A percentile compares a stretch with the other conserved stretches of the same genome.
Evolutionary conservation across 2,888 invertebrate species (phyloP).

Genomic region (Andrena chrysosceles): DNA sequence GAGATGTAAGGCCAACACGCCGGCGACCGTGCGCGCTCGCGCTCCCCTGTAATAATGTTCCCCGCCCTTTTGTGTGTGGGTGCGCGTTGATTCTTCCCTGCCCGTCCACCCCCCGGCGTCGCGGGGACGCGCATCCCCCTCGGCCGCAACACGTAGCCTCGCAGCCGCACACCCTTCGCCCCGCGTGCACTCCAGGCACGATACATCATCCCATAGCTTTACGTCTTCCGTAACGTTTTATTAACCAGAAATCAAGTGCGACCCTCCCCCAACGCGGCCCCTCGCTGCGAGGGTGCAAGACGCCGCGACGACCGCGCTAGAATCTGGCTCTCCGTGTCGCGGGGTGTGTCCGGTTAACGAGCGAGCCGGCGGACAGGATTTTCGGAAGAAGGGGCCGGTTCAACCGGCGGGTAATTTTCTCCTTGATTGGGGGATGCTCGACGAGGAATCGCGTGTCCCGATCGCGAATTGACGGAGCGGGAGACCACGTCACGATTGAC

Average conservation of each 20-base stretch:
- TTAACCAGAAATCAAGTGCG: slow-evolving; percentile 79
- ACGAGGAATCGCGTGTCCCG: slow-evolving; percentile 36
- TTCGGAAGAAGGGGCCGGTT: background rate
- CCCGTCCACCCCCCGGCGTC: slow-evolving; percentile 14
- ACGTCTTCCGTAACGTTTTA: slow-evolving; percentile 79
- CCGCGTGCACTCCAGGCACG: slow-evolving; percentile 52
- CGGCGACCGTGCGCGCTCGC: slow-evolving; percentile 31
- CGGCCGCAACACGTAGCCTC: slow-evolving; percentile 69
- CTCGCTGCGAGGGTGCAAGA: background rate
- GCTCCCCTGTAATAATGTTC: slow-evolving; percentile 52
- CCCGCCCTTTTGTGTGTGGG: slow-evolving; percentile 21
- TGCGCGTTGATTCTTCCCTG: slow-evolving; percentile 38
- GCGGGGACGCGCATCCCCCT: slow-evolving; percentile 43
- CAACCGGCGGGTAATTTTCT: slow-evolving; percentile 42
- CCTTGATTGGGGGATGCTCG: slow-evolving; percentile 29
- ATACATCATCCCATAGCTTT: slow-evolving; percentile 80
- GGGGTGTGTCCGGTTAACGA: slow-evolving; percentile 30
- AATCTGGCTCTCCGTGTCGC: background rate
- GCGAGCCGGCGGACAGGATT: slow-evolving; percentile 11
- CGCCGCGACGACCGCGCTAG: background rate
- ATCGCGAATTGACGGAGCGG: background rate
- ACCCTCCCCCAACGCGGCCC: background rate
- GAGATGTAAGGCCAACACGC: slow-evolving; percentile 51
- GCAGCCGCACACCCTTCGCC: slow-evolving; percentile 41
- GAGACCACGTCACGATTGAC: slow-evolving; percentile 36